Evolutionary conservation across 2,888 invertebrate species (phyloP), one percentile per base, ranked within the genome.

Genomic region (Dromius quadrimaculatus): DNA sequence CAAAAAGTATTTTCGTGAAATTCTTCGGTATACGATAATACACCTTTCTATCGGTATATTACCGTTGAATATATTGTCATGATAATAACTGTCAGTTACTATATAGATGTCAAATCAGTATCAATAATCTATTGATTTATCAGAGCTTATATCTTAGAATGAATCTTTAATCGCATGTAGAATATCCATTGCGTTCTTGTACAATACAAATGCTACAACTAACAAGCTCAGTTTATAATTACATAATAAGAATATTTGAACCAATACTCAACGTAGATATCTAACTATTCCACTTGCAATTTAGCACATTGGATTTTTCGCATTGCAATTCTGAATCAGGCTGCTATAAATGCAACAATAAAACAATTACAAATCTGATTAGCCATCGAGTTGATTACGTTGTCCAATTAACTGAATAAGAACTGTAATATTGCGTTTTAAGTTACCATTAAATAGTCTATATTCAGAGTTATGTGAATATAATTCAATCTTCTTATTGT

Each of bases 331-430:
- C n/a, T n/a, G n/a, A n/a, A n/a, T n/a, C 32, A 6, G 3, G 28
- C 41, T 23, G 13, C 50, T 23, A 54, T 54, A 54, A 54, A 23
- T 54, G 50, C 23, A 8, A 15, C 22, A 62, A 62, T 62, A 62
- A 65, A 54, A 50, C n/a, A 36, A 65, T 36, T 13, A 11, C 38
- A 34, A 65, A 47, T 65, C 65, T 43, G 59, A 43, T 66, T 66
- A 66, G 45, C 28, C 68, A 68, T 68, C 32, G 45, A 41, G n/a
- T 38, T 68, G 68, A 68, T 68, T 68, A 68, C 59, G 68, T 57
- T 68, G 68, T 68, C 59, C 68, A 68, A 57, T 68, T 68, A 45
- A 68, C 43, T 11, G 34, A 36, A 68, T 68, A 59, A 57, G 45
- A 59, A 43, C 43, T 43, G 43, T 68, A 68, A 68, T 68, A 68